phyloP scores from a whole-genome alignment of 35 echinoderm and acorn worm genomes.

The Lytechinus variegatus region DNA sequence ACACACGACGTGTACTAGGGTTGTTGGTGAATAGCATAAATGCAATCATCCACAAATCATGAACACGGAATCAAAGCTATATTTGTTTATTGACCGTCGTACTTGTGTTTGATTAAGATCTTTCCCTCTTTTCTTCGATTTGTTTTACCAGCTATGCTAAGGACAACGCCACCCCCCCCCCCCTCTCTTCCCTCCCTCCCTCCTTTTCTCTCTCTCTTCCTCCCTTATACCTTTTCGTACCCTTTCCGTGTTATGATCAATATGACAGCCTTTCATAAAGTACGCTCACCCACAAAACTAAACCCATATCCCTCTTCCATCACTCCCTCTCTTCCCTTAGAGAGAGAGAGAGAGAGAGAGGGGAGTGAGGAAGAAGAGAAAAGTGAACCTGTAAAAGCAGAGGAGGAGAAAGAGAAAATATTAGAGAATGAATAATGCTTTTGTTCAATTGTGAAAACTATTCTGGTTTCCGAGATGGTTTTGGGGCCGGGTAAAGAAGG shows the following conservation, averaged over 20 bases:
- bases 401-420: neutral
- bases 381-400: neutral
- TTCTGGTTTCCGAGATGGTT: neutral
- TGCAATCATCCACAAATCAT: neutral
- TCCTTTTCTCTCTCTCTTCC: neutral
- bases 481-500: neutral
- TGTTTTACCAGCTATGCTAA: neutral
- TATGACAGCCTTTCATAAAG: neutral
- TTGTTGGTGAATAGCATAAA: neutral
- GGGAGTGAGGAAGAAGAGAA: neutral
- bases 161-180: neutral
- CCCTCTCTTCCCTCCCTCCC: neutral
- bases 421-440: neutral
- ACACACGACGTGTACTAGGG: neutral
- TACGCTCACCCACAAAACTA: constrained; percentile 13
- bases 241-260: neutral
- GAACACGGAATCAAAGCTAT: neutral
- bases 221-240: neutral
- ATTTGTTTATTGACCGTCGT: constrained; percentile 37
- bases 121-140: neutral
- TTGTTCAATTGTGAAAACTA: constrained; percentile 42
- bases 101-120: constrained; percentile 41
- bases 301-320: neutral
- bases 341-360: neutral
- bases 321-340: neutral